Conservation (phyloP, 2,888 invertebrate genomes). For the Octodonta nipae region DNA sequence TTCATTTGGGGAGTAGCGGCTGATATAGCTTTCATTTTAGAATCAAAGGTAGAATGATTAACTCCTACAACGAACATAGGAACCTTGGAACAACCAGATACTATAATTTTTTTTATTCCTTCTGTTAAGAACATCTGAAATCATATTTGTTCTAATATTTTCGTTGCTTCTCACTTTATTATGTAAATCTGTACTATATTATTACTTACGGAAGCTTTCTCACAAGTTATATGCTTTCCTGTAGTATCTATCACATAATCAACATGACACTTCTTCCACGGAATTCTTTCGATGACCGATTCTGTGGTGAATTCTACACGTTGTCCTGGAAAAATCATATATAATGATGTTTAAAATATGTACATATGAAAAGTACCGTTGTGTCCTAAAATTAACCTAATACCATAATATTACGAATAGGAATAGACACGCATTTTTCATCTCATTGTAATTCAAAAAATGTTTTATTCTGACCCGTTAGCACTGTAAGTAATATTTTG, state of each 20-base stretch:
- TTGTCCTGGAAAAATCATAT: conserved; percentile 9
- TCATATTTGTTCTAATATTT: conserved; percentile 1
- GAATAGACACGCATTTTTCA: too few species aligned
- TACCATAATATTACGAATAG: too few species aligned
- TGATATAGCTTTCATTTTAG: conserved; percentile 14
- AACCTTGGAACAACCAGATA: conserved; percentile 14
- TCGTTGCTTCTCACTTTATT: too few species aligned
- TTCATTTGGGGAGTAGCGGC: conserved; percentile 14
- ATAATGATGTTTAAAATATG: too few species aligned
- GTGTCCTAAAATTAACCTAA: too few species aligned
- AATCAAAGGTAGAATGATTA: conserved; percentile 16
- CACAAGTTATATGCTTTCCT: conserved; percentile 13
- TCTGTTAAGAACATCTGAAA: conserved; percentile 13
- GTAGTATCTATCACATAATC: conserved; percentile 17
- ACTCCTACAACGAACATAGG: conserved; percentile 16
- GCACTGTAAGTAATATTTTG: too few species aligned
- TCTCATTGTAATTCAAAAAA: too few species aligned
- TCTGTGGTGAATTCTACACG: conserved; percentile 12
- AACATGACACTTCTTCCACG: conserved; percentile 13
- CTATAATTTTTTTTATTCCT: conserved; percentile 14
- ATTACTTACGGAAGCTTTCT: conserved; percentile 14
- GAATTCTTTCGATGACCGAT: conserved; percentile 11
- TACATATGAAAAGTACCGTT: too few species aligned
- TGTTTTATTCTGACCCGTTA: too few species aligned
- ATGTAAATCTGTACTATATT: too few species aligned